These are phyloP conservation scores for Rhabdophis nuchalis DNA, from an alignment of 2,797 vertebrate genomes.

Conservation along the genomic window DNA sequence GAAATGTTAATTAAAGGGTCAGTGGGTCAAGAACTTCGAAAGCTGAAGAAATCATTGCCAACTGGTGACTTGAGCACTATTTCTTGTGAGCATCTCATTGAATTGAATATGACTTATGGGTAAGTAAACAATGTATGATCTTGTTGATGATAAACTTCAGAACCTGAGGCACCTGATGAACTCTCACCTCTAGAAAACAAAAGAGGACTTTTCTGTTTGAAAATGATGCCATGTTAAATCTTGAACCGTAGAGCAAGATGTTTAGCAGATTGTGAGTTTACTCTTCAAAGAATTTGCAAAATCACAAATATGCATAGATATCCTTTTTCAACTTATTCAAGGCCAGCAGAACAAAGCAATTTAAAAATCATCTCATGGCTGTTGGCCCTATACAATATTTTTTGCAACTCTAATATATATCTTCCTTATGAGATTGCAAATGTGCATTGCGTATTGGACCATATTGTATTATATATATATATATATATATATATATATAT, in stretches of 20 bases:
- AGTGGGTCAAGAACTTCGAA: background rate
- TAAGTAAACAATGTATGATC: background rate
- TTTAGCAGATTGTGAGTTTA: background rate
- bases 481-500: no score
- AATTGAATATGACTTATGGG: background rate
- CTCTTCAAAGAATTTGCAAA: background rate
- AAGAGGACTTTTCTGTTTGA: background rate
- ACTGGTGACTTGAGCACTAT: background rate
- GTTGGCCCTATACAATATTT: background rate
- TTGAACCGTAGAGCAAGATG: background rate
- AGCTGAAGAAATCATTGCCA: background rate
- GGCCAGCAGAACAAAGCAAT: background rate
- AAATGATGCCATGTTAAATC: background rate
- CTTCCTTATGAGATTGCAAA: background rate
- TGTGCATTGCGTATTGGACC: background rate
- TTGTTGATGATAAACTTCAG: background rate
- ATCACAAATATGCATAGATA: background rate
- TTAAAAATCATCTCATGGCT: background rate
- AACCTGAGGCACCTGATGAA: background rate
- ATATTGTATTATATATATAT: background rate
- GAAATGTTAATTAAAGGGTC: background rate
- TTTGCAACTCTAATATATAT: background rate
- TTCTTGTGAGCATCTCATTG: background rate
- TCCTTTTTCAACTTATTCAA: background rate
- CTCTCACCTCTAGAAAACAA: background rate